A percentile compares a stretch with the other conserved stretches of the same genome.
Conservation (phyloP, 2,888 invertebrate genomes). For the Rhagonycha lutea region DNA sequence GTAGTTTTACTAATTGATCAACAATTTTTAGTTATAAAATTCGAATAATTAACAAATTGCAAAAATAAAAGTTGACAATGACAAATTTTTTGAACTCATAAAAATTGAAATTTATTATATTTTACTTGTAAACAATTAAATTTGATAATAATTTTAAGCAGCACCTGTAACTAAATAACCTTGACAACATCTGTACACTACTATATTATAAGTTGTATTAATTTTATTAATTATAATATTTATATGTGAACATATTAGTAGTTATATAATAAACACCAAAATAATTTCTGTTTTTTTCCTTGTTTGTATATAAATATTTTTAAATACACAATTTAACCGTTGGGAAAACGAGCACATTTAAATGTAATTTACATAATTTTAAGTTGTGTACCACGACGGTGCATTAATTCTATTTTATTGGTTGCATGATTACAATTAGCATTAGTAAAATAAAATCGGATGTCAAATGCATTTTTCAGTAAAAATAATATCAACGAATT, state of each 20-base stretch:
- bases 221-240: background rate
- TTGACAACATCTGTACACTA: background rate
- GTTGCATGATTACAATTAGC: background rate
- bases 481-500: background rate
- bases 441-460: background rate
- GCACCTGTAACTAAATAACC: background rate
- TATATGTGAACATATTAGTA: background rate
- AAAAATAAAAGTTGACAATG: background rate
- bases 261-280: background rate
- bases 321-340: background rate
- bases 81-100: background rate
- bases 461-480: background rate
- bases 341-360: background rate
- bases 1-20: background rate
- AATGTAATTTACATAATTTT: background rate
- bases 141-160: background rate
- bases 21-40: background rate
- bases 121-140: background rate
- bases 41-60: background rate
- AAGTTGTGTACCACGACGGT: background rate
- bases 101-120: background rate
- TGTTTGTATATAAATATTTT: background rate
- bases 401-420: background rate
- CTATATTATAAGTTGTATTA: background rate
- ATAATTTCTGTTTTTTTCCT: background rate